Evolutionary conservation across 1,140 invertebrate genomes (phyloP), one percentile per base, ranked within the genome.

Genomic region (Procambarus clarkii): DNA sequence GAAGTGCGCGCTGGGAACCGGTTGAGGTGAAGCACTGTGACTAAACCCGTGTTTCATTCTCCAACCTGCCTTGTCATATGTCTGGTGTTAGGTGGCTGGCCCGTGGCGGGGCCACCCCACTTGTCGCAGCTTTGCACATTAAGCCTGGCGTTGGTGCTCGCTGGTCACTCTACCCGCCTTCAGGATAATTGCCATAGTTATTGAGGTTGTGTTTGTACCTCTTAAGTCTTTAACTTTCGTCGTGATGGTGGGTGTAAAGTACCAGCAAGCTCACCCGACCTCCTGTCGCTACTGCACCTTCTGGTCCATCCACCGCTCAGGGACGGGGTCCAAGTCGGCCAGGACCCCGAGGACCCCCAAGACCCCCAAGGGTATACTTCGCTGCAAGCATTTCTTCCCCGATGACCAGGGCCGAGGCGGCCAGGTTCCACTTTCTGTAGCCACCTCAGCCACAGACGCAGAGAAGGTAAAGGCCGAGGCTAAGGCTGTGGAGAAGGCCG

Each of bases 231-330:
- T 34, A 34, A 34, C 34, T 34, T 34, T 34, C 34, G 34, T 34
- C 34, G 34, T 44, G 60, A 85, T 89, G 87, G 64, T 91, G 21
- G 77, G 89, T 3, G 76, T 80, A 21, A 58, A 45, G 2, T 91
- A 79, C 21, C 71, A 91, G 60, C 50, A 91, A 7, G 58, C 89
- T 9, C 76, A 69, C 54, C 89, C 82, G 5, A 54, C 89, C 48
- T 15, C 71, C 13, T 91, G 89, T 46, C 89, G 50, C 18, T 86
- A 91, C 77, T 91, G 89, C 58, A 85, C 89, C 34, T 91, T 91
- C 83, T 91, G 89, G 89, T 91, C 89, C 58, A 69, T 91, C 48
- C 82, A 85, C 45, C 82, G 82, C 50, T 78, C 71, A 8, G 64
- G 58, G n/a, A 44, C 24, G 34, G 71, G 69, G 5, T 44, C 89